Percentiles rank a stretch among this genome's conserved stretches.
Conservation (phyloP, 2,113 vertebrate genomes). For the Oreotragus oreotragus region DNA sequence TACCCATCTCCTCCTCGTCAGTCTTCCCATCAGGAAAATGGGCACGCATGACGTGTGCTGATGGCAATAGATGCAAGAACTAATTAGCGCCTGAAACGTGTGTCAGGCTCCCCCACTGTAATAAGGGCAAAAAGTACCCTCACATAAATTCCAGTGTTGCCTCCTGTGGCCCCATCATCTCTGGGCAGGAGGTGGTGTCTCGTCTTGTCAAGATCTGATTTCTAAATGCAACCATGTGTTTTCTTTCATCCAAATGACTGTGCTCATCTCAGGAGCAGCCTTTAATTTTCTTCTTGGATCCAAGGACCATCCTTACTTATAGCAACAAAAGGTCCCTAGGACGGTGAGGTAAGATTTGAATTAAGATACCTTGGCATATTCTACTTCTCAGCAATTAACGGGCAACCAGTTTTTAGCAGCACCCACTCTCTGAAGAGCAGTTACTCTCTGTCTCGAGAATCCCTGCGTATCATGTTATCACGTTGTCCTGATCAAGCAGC, state of each 20-base stretch:
- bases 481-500: neutral
- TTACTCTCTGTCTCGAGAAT: constrained; percentile 61
- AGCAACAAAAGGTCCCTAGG: constrained; percentile 76
- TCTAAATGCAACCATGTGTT: constrained; percentile 60
- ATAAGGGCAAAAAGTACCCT: neutral
- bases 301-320: constrained; percentile 68
- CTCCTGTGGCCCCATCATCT: neutral
- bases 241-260: constrained; percentile 73
- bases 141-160: constrained; percentile 31
- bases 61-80: neutral
- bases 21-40: constrained; percentile 51
- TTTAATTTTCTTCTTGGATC: constrained; percentile 79
- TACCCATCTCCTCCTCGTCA: neutral
- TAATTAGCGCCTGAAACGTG: constrained; percentile 16
- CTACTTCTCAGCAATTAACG: constrained; percentile 78
- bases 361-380: constrained; percentile 79
- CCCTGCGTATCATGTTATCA: neutral
- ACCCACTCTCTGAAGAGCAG: constrained; percentile 73
- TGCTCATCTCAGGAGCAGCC: constrained; percentile 72
- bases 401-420: constrained; percentile 73
- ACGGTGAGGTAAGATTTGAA: constrained; percentile 76
- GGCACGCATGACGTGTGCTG: neutral
- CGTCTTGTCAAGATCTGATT: constrained; percentile 62
- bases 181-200: constrained; percentile 52
- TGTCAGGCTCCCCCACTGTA: constrained; percentile 6